These are phyloP conservation scores for Caracal caracal DNA, from an alignment of 2,113 vertebrate species.

Conservation along the genomic window DNA sequence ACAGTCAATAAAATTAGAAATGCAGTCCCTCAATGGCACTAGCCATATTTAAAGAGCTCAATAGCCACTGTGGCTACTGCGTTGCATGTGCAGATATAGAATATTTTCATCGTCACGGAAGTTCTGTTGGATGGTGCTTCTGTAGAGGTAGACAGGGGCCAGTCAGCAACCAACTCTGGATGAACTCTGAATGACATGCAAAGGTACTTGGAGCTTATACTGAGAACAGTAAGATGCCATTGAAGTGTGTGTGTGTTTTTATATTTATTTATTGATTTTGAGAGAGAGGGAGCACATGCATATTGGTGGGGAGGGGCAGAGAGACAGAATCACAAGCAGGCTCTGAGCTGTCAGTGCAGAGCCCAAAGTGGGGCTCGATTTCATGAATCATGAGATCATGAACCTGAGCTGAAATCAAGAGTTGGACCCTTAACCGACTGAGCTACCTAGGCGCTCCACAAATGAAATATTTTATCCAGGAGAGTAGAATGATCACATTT, in stretches of 20 bases:
- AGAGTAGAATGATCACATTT: not conserved
- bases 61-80: not conserved
- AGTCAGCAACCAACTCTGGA: not conserved
- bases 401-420: no score
- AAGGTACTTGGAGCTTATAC: not conserved
- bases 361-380: no score
- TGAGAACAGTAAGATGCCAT: not conserved
- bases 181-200: not conserved
- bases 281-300: no score
- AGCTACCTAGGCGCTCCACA: no score
- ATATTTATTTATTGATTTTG: no score
- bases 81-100: not conserved
- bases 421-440: no score
- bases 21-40: not conserved
- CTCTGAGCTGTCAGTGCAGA: no score
- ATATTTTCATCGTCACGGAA: not conserved
- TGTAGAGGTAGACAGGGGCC: not conserved
- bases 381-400: no score
- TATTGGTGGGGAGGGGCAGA: no score
- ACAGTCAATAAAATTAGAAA: conserved; percentile 1
- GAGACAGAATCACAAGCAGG: no score
- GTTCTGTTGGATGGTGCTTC: not conserved
- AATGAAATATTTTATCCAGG: not conserved
- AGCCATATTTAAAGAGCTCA: not conserved
- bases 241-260: not conserved